Evolutionary conservation across 2,888 invertebrate genomes (phyloP).

Genomic region (Pristionchus maxplancki): DNA sequence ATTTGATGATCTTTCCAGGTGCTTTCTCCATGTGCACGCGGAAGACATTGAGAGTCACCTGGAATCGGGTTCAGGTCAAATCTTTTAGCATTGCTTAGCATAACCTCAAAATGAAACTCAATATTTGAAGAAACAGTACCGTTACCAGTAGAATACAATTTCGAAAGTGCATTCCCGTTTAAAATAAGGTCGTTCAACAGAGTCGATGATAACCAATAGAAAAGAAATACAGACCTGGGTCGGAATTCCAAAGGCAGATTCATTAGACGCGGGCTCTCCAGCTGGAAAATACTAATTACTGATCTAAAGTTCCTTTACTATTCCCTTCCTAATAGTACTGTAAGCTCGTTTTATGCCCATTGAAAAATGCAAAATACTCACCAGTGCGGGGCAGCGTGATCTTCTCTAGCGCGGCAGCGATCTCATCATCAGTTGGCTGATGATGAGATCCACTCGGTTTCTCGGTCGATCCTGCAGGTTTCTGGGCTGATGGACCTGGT

Average conservation of each 20-base stretch:
- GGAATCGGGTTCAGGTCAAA: background rate
- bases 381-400: background rate
- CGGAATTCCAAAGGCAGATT: background rate
- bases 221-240: background rate
- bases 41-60: conserved; percentile 11
- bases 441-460: too few species aligned
- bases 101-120: too few species aligned
- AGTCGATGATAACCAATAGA: background rate
- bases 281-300: background rate
- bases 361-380: too few species aligned
- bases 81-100: background rate
- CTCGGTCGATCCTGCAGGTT: too few species aligned
- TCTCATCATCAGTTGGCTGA: background rate
- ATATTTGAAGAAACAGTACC: too few species aligned
- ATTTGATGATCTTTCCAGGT: background rate
- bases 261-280: background rate
- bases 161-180: too few species aligned
- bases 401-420: background rate
- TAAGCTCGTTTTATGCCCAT: too few species aligned
- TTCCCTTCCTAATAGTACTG: too few species aligned
- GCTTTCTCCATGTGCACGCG: background rate
- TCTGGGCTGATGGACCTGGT: background rate
- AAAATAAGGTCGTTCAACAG: background rate
- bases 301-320: background rate
- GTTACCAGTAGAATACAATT: too few species aligned